Base-by-base conservation (phyloP, 2,113 vertebrate genomes). In the Phaethon lepturus region DNA sequence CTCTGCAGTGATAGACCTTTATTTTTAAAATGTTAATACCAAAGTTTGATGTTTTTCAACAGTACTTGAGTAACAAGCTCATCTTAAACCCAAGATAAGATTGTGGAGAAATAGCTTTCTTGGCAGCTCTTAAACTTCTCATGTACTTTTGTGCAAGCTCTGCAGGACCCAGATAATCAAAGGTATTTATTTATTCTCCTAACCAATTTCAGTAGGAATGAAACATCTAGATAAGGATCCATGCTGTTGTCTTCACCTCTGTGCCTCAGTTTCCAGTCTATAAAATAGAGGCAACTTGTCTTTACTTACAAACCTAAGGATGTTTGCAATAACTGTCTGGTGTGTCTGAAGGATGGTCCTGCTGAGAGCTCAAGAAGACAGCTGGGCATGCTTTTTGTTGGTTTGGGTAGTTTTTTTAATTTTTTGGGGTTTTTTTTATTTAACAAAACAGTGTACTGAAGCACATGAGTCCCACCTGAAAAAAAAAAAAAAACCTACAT, bases 241-340 rank as follows among this genome's bases (percentile, higher is more conserved):
- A 2, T 31, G 29, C 31, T 50, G 33, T 40, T 5, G 3, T 29
- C 25, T 58, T 68, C 40, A 52, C 10, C 40, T 58, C 50, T 53
- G 29, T 22, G 35, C 7, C 33, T 91, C 66, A 11, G 35, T 58
- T 90, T 64, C 16, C 53, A 59, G 42, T 5, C n/a, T 63, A 28
- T 16, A 69, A 66, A 88, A 55, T 0, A 74, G 18, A 73, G 40
- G 19, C 24, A 82, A 60, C 5, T 2, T 15, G 78, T 33, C 18
- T n/a, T 50, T n/a, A 45, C 3, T 9, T 31, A 35, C 1, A 87
- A 38, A 26, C 1, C 0, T 18, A 26, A 35, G 24, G 20, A 35
- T 58, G 16, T 28, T 81, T 85, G 28, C 22, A 68, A 5, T 23
- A 33, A 38, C 18, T 60, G 10, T 2, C 8, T 24, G 12, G 14